phyloP scores from a whole-genome alignment of 2,888 invertebrate genomes.

The Teinopalpus imperialis region DNA sequence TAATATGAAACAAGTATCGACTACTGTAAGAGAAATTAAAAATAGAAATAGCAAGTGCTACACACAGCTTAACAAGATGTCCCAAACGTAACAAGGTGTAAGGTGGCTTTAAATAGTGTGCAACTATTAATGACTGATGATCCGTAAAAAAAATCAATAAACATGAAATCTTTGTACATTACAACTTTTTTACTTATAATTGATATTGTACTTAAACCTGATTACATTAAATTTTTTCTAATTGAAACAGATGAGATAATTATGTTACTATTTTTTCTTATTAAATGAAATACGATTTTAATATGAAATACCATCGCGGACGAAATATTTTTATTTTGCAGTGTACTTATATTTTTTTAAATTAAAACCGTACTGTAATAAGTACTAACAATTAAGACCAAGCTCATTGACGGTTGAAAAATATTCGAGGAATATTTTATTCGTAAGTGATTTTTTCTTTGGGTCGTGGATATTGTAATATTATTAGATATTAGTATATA shows the following conservation, averaged over 20 bases:
- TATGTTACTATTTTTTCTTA: slow-evolving; percentile 5
- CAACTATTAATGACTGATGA: no score
- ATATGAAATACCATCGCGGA: slow-evolving; percentile 7
- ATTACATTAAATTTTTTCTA: slow-evolving; percentile 5
- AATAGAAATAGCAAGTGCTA: no score
- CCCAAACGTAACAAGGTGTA: no score
- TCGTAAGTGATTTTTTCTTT: slow-evolving; percentile 16
- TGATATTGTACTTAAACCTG: no score
- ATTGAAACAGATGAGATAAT: slow-evolving; percentile 11
- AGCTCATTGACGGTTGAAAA: slow-evolving; percentile 10
- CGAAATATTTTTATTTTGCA: slow-evolving; percentile 20
- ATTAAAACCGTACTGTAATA: slow-evolving; percentile 24
- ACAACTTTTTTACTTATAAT: no score
- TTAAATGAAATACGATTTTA: slow-evolving; percentile 10
- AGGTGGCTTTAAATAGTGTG: no score
- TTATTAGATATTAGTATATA: not conserved
- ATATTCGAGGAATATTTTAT: slow-evolving; percentile 20
- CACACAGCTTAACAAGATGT: no score
- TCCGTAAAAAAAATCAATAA: no score
- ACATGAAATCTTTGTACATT: no score
- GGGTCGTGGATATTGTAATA: slow-evolving; percentile 2
- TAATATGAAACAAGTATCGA: no score
- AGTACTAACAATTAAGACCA: slow-evolving; percentile 23
- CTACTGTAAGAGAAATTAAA: no score
- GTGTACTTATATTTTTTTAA: slow-evolving; percentile 22